Base-by-base conservation (phyloP, 2,888 invertebrate species). In the Choreutis nemorana region DNA sequence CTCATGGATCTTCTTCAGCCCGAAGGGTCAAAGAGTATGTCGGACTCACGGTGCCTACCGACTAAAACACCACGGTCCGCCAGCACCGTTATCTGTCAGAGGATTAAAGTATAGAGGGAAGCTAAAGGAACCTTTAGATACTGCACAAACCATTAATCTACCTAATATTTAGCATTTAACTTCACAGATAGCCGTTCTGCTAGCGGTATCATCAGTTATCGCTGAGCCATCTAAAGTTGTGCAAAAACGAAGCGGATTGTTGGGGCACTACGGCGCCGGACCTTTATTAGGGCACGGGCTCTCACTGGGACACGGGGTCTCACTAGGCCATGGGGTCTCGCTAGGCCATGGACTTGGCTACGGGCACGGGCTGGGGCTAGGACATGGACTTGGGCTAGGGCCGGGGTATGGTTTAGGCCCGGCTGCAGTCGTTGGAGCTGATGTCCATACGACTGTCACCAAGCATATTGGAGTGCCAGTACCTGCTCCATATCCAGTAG, bases 381-480 rank as follows among this genome's bases (percentile, higher is more conserved):
- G 9, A 13, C 29, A 14, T 28, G 41, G 26, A 32, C 40, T 14
- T 38, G 56, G 35, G 14, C 37, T 21, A 14, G 45, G 35, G 2
- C 28, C 32, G 3, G 51, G 44, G 2, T 31, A 43, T 8, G 47
- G 48, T 10, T 33, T 39, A 23, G 37, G 41, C 5, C 36, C 23
- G 5, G 55, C 50, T 2, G 37, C 65, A 0, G 50, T 79, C 2
- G 64, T 79, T 0, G 78, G 78, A 0, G 77, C 79, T 27, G 68
- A 80, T 34, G 66, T 77, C 1, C 78, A 79, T 36, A 78, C 79
- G 1, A 80, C 79, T 0, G 73, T 80, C 3, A 79, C 79, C 8
- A 75, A 75, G 39, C 79, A 79, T 36, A 59, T 80, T 3, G 79
- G 79, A 1, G 67, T 77, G 1, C 79, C 79, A 0, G 70, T 77